Percentiles rank a stretch among this genome's conserved stretches.
Evolutionary conservation across 2,888 invertebrate genomes (phyloP).

Genomic region (Yponomeuta sedellus): DNA sequence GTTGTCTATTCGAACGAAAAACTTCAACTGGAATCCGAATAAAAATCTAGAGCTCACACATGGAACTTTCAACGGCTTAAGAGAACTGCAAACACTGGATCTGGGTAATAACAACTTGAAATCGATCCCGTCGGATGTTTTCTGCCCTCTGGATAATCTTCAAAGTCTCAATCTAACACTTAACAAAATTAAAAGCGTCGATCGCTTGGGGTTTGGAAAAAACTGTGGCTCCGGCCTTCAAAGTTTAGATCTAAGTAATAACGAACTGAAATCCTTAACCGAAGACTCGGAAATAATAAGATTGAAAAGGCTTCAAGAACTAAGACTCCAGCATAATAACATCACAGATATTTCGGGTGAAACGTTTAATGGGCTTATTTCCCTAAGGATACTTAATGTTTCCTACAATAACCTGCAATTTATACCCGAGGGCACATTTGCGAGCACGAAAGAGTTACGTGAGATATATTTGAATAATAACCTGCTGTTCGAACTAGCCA

Average conservation of each 20-base stretch:
- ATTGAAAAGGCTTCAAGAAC: constrained; percentile 84
- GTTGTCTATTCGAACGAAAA: constrained; percentile 86
- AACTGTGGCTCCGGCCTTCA: constrained; percentile 83
- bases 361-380: constrained; percentile 86
- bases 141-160: constrained; percentile 87
- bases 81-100: constrained; percentile 86
- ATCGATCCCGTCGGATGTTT: constrained; percentile 84
- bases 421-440: constrained; percentile 89
- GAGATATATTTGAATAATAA: constrained; percentile 93
- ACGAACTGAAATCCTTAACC: constrained; percentile 83
- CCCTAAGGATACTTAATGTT: constrained; percentile 87
- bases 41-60: constrained; percentile 85
- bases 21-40: constrained; percentile 85
- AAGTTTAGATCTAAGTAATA: constrained; percentile 87
- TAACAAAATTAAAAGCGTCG: constrained; percentile 86
- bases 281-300: constrained; percentile 86
- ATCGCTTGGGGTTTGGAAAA: constrained; percentile 82
- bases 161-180: constrained; percentile 89
- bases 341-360: constrained; percentile 87
- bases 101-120: constrained; percentile 88
- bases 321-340: constrained; percentile 89
- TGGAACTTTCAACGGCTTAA: constrained; percentile 84
- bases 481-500: constrained; percentile 87
- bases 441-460: constrained; percentile 86
- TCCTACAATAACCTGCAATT: constrained; percentile 89